Evolutionary conservation across 2,797 vertebrate species (phyloP), one percentile per base, ranked within the genome.

Genomic region (Falco naumanni): DNA sequence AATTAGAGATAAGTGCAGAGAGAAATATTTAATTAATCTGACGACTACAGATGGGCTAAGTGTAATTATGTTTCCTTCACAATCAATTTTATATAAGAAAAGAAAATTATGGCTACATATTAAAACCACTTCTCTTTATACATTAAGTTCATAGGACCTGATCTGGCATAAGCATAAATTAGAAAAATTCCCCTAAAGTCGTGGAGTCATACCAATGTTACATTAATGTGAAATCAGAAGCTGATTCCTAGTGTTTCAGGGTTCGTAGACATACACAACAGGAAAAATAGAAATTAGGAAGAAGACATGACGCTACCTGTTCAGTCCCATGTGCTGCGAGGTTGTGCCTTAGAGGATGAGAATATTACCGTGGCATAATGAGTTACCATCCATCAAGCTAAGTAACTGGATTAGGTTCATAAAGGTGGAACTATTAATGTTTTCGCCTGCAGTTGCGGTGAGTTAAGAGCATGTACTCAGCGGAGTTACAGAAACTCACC

Each of bases 21-120:
- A 91, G 76, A 94, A 97, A 93, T 96, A 96, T 76, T 96, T 96
- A 96, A 96, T 96, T 97, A 91, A 90, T 92, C 89, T 87, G 66
- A 77, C 94, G 90, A 13, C 89, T 93, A 74, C 93, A 88, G 91
- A 93, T 94, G 94, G 72, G 63, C 89, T 93, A 86, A 91, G 90
- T 61, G 84, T 92, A 96, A 96, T 96, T 96, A 94, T 88, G 56
- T 95, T 96, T 87, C 84, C 72, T 88, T 92, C 79, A 60, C 71
- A 94, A 93, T 93, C 89, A 78, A 59, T 93, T 95, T 88, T 47
- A 16, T 76, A 76, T 81, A 86, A 92, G 87, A 92, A 91, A 92
- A 80, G n/a, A 71, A 94, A 94, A 94, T 84, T 84, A 26, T 92
- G 80, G 83, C 65, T 91, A 71, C 43, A 39, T 81, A 90, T 91